Evolutionary conservation across 2,113 vertebrate genomes (phyloP), one percentile per base, ranked within the genome.

Genomic region (Oryzias curvinotus): DNA sequence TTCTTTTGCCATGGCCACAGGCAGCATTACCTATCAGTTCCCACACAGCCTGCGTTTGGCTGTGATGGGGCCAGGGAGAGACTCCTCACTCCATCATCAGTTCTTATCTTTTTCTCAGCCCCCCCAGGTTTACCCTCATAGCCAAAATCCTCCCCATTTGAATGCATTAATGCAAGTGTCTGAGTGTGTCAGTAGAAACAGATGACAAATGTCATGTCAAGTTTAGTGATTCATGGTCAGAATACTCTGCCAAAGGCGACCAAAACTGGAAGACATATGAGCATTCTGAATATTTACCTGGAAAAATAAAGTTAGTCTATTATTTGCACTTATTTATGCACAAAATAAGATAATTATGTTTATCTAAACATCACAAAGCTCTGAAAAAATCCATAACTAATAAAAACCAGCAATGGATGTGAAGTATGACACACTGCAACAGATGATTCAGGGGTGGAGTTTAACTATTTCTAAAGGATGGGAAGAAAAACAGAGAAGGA

Each of bases 41-140:
- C 74, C 78, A 77, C 78, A 55, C 70, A 75, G 72, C 68, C 45
- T 42, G 65, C 72, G 84, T 73, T 21, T 43, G 60, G 78, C 74
- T 53, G 58, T 18, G 52, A 44, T 55, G 19, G 66, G 63, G 61
- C 60, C 67, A 66, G 55, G 73, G 59, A 25, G 41, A 43, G 53
- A 45, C 64, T 69, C 65, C 66, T 76, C 71, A 69, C 51, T 36
- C 46, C 36, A 70, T 83, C 66, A 59, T 46, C 66, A 60, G 57
- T 53, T 70, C 76, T 75, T 66, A 78, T 84, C 46, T 52, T 57
- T 52, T 46, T 67, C 12, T 30, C 48, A 62, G 46, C 52, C 54
- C 47, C 36, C 55, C 43, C 45, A 10, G 23, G 52, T 69, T 70
- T 46, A 52, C 41, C 64, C 54, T 69, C 57, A 61, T 21, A 44